Base-by-base conservation (phyloP, 1,140 invertebrate species). In the Aphaenogaster floridana region DNA sequence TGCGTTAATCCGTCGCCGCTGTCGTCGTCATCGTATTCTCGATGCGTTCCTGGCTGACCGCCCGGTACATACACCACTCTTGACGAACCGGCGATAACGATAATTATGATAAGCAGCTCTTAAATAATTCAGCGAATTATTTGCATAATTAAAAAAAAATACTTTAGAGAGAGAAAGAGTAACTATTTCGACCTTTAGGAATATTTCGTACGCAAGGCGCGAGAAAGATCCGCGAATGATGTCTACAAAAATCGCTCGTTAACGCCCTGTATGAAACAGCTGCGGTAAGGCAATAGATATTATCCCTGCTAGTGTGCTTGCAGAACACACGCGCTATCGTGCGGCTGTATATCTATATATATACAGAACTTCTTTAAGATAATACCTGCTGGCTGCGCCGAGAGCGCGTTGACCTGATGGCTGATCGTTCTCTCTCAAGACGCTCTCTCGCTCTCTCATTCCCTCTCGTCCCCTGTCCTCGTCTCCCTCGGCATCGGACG, bases 371-470 rank as follows among this genome's bases (percentile, higher is more conserved):
- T 69, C 87, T 81, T 91, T 90, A 79, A 90, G 88, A 91, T 91
- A 91, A 91, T 90, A 86, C 88, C 71, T 86, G 74, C 80, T 84
- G 84, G 69, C 63, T 50, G 28, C 50, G 87, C 86, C 61, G 77
- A 88, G 88, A 88, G 92, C 88, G 57, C 91, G 86, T 92, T 92
- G 92, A 92, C 92, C 92, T 89, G 86, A 89, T 89, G 87, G 63
- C 66, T 68, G 86, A 84, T 89, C 86, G 83, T 80, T 80, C 80
- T 59, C 63, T 80, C 80, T 59, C 63, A 57, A 57, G 74, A 78
- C 57, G 87, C 68, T 81, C 88, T 87, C 71, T 50, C 61, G 34
- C 50, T 74, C 71, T 59, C 77, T 83, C 61, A 4, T 42, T 76
- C 76, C 57, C 59, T 45, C 36, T 52, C 50, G 2, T 63, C 52